Evolutionary conservation across 2,888 invertebrate genomes (phyloP).

Genomic region (Pomacea canaliculata): DNA sequence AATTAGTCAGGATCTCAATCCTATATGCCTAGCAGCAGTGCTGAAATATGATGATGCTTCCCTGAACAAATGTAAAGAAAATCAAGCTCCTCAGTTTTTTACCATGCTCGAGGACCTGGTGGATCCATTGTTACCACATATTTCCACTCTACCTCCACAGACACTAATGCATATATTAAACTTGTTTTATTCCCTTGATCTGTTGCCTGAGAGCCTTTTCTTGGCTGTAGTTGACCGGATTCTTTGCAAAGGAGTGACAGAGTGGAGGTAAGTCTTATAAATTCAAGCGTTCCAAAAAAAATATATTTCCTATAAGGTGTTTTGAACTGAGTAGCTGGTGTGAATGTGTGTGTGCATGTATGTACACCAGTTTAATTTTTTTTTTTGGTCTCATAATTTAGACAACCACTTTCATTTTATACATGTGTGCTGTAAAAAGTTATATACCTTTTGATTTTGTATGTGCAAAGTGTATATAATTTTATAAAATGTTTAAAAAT

Average conservation of each 20-base stretch:
- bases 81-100: constrained; percentile 15
- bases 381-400: too few species aligned
- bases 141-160: constrained; percentile 7
- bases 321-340: too few species aligned
- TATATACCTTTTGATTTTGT: background rate
- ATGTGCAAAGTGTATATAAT: too few species aligned
- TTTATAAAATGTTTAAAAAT: too few species aligned
- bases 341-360: too few species aligned
- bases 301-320: too few species aligned
- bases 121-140: background rate
- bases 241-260: background rate
- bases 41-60: constrained; percentile 18
- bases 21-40: constrained; percentile 15
- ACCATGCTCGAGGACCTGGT: constrained; percentile 4
- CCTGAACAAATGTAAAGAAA: constrained; percentile 14
- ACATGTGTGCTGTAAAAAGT: too few species aligned
- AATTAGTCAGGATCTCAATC: background rate
- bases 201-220: constrained; percentile 20
- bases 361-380: too few species aligned
- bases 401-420: too few species aligned
- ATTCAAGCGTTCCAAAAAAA: too few species aligned
- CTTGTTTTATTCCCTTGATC: constrained; percentile 12
- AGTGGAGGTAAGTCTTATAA: constrained; percentile 12
- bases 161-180: constrained; percentile 12
- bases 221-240: constrained; percentile 16